These are phyloP conservation scores for Tetramorium simillimum DNA, from an alignment of 1,140 invertebrate species.

Conservation along the genomic window DNA sequence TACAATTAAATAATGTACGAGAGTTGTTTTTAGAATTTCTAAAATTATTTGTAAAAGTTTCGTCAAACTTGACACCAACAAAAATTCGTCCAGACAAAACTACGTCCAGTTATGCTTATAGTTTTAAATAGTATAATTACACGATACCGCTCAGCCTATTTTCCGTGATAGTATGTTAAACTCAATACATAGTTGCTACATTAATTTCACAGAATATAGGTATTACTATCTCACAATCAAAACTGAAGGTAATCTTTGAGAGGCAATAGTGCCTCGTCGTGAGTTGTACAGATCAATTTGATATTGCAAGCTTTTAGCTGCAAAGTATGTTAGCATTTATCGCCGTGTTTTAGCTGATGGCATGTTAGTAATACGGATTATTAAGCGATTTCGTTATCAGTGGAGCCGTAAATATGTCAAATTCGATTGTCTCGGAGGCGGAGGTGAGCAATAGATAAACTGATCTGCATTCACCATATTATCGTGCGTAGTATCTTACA, in stretches of 20 bases:
- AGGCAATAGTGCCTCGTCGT: slow-evolving; percentile 28
- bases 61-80: not conserved
- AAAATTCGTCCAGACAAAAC: slow-evolving; percentile 2
- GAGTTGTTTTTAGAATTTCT: not conserved
- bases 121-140: slow-evolving; percentile 42
- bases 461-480: slow-evolving; percentile 39
- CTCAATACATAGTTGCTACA: slow-evolving; percentile 18
- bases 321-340: slow-evolving; percentile 45
- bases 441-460: slow-evolving; percentile 48
- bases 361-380: slow-evolving; percentile 50
- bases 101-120: slow-evolving; percentile 50
- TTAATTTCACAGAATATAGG: slow-evolving; percentile 38
- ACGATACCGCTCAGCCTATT: slow-evolving; percentile 17
- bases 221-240: slow-evolving; percentile 36
- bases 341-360: slow-evolving; percentile 54
- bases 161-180: slow-evolving; percentile 16
- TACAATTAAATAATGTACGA: not conserved
- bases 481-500: slow-evolving; percentile 37
- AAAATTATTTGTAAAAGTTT: not conserved
- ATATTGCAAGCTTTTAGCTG: slow-evolving; percentile 56
- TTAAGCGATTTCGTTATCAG: slow-evolving; percentile 23
- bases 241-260: slow-evolving; percentile 45
- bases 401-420: slow-evolving; percentile 42
- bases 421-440: slow-evolving; percentile 18
- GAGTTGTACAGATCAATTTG: slow-evolving; percentile 52